phyloP scores from a whole-genome alignment of 2,797 vertebrate genomes.

The Scolopax rusticola region DNA sequence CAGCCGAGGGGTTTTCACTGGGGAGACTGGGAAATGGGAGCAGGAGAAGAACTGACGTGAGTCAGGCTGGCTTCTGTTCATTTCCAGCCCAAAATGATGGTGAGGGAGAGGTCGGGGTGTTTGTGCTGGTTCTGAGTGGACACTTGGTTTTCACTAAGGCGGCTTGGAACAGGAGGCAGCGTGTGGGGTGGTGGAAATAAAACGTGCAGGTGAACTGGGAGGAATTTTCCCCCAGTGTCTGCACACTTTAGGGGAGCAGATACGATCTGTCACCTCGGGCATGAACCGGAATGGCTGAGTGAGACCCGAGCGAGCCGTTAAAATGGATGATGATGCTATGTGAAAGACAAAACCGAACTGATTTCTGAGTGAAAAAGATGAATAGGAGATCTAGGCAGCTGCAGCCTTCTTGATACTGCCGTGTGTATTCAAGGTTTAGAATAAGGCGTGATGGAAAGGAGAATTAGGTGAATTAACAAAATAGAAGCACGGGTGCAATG shows the following conservation, averaged over 20 bases:
- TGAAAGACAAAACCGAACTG: neutral
- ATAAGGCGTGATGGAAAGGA: neutral
- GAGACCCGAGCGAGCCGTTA: neutral
- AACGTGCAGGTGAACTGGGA: neutral
- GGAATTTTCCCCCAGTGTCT: neutral
- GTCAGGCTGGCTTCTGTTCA: neutral
- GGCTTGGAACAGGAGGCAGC: neutral
- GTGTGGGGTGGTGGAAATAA: neutral
- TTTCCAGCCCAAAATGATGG: fast-evolving
- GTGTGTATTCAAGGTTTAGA: slow-evolving; percentile 1
- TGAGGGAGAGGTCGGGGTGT: neutral
- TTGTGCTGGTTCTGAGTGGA: neutral
- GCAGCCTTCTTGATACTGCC: neutral
- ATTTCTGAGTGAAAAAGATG: neutral
- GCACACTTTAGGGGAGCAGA: neutral
- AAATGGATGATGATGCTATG: neutral
- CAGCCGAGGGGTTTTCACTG: neutral
- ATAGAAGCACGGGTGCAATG: neutral
- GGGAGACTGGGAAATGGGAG: neutral
- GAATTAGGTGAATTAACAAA: neutral
- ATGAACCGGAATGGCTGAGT: neutral
- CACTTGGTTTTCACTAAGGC: neutral
- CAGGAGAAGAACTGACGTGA: fast-evolving
- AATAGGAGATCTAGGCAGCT: slow-evolving; percentile 1
- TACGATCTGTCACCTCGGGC: neutral